Percentiles rank a stretch among this genome's conserved stretches.
These are phyloP conservation scores for Heliangelus exortis DNA, from an alignment of 2,797 vertebrate species.

Conservation along the genomic window DNA sequence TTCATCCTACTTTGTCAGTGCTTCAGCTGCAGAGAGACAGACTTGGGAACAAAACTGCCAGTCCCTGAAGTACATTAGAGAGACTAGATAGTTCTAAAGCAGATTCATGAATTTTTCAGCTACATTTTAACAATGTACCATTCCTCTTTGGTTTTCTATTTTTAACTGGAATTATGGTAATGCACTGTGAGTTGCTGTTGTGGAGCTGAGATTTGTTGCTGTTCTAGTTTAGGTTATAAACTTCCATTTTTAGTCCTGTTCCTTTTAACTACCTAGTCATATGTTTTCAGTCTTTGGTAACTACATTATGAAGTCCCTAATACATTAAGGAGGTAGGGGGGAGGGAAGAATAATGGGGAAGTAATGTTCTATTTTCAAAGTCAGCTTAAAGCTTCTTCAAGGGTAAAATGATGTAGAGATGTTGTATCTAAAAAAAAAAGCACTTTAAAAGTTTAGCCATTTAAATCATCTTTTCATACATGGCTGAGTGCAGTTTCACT, in stretches of 20 bases:
- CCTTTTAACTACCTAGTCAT: background rate
- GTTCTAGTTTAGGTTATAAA: background rate
- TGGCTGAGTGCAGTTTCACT: background rate
- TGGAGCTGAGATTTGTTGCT: background rate
- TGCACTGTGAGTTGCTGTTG: background rate
- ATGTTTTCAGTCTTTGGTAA: background rate
- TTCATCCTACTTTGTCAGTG: background rate
- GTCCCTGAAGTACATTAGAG: background rate
- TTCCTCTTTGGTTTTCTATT: constrained; percentile 17
- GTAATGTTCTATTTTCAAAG: background rate
- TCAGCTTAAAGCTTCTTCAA: constrained; percentile 6
- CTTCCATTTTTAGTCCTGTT: background rate
- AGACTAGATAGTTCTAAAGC: background rate
- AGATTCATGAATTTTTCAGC: constrained; percentile 46
- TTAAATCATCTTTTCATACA: constrained; percentile 24
- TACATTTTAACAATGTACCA: background rate
- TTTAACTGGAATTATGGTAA: constrained; percentile 15
- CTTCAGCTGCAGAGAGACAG: background rate
- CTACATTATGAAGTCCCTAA: background rate
- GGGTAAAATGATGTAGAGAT: background rate
- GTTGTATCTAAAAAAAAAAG: constrained; percentile 33
- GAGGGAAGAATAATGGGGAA: background rate
- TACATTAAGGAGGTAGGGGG: background rate
- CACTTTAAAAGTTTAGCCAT: constrained; percentile 41
- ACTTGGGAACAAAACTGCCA: background rate